Evolutionary conservation across 2,113 vertebrate species (phyloP).

Genomic region (Dermatemys mawii): DNA sequence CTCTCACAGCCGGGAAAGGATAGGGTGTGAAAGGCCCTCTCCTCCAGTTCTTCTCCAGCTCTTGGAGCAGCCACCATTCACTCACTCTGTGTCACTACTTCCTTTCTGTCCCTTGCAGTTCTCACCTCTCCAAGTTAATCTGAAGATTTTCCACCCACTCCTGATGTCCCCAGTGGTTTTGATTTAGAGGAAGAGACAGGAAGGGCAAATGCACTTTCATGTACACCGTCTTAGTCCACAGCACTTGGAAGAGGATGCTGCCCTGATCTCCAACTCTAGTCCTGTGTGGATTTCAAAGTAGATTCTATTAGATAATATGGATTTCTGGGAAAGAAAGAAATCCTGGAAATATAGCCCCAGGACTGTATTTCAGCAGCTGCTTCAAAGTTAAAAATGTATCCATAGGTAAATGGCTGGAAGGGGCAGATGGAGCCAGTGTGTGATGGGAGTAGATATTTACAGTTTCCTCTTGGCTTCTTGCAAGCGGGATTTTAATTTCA

Average conservation of each 20-base stretch:
- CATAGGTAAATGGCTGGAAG: background rate
- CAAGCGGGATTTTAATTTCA: conserved; percentile 40
- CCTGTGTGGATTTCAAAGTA: conserved; percentile 10
- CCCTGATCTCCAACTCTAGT: background rate
- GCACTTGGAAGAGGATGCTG: background rate
- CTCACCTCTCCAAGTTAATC: background rate
- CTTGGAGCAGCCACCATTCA: background rate
- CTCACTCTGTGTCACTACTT: background rate
- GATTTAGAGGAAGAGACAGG: background rate
- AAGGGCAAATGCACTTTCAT: background rate
- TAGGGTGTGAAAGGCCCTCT: too few relatives aligned
- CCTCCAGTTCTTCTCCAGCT: background rate
- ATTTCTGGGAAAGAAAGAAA: conserved; percentile 40
- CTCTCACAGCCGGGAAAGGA: background rate
- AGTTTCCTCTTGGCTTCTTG: conserved; percentile 32
- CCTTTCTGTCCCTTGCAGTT: background rate
- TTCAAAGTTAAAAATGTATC: background rate
- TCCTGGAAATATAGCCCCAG: background rate
- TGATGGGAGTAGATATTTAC: conserved; percentile 21
- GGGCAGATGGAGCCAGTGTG: conserved; percentile 4
- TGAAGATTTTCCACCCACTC: background rate
- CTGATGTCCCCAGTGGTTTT: background rate
- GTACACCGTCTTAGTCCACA: background rate
- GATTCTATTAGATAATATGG: background rate
- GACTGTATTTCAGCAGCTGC: background rate